These are phyloP conservation scores for Myopa testacea DNA, from an alignment of 2,888 invertebrate genomes.

Conservation along the genomic window DNA sequence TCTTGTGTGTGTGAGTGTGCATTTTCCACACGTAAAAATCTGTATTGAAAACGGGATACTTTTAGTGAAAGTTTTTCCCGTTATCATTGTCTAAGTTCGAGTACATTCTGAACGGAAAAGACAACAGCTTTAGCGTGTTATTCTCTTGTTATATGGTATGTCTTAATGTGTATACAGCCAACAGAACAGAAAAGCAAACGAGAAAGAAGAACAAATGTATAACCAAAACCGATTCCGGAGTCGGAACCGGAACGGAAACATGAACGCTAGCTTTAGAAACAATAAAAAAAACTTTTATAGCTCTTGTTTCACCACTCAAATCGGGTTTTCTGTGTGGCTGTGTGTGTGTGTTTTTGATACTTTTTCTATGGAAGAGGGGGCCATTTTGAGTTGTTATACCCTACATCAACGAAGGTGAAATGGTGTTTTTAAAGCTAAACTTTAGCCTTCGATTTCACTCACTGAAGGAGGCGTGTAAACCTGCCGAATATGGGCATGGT, in stretches of 20 bases:
- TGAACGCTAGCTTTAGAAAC: background rate
- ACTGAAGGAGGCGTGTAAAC: too few relatives aligned
- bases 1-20: background rate
- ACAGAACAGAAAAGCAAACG: background rate
- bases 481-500: too few relatives aligned
- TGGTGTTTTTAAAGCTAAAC: too few relatives aligned
- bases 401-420: too few relatives aligned
- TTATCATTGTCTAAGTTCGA: background rate
- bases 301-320: background rate
- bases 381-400: too few relatives aligned
- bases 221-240: too few relatives aligned
- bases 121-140: too few relatives aligned
- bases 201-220: too few relatives aligned
- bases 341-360: background rate
- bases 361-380: background rate
- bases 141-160: background rate
- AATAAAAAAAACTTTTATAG: background rate
- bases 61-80: background rate
- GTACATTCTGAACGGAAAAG: too few relatives aligned
- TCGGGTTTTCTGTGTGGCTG: background rate
- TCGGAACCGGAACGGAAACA: too few relatives aligned
- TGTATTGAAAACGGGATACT: slow-evolving; percentile 1
- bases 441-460: too few relatives aligned
- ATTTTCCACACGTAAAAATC: slow-evolving; percentile 19
- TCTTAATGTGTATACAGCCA: background rate